These are phyloP conservation scores for Notarius lentiginosus DNA, from an alignment of 2,113 vertebrate genomes.

Conservation along the genomic window DNA sequence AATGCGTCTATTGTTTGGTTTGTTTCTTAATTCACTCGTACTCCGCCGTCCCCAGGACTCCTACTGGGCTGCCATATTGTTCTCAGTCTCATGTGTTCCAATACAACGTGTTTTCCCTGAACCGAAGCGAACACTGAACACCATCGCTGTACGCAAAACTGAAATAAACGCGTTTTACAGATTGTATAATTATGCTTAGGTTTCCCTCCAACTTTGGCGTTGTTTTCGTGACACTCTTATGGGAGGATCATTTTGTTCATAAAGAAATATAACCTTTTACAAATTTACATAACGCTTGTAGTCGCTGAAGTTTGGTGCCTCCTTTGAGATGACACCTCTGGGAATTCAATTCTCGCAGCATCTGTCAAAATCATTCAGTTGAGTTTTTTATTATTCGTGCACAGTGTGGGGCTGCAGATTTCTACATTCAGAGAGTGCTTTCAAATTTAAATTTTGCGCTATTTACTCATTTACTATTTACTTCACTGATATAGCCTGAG, in stretches of 20 bases:
- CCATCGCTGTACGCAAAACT: not conserved
- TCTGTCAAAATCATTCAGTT: conserved; percentile 51
- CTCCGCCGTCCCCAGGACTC: conserved; percentile 10
- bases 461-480: conserved; percentile 31
- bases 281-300: conserved; percentile 47
- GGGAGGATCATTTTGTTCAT: conserved; percentile 17
- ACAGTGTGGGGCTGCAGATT: conserved; percentile 26
- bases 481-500: conserved; percentile 50
- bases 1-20: conserved; percentile 28
- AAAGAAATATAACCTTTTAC: conserved; percentile 47
- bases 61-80: conserved; percentile 39
- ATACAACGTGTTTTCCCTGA: conserved; percentile 20
- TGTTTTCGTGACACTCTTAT: not conserved
- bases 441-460: conserved; percentile 27
- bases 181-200: not conserved
- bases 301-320: conserved; percentile 41
- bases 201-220: not conserved
- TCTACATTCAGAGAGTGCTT: conserved; percentile 24
- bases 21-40: conserved; percentile 27
- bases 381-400: conserved; percentile 35
- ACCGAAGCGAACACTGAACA: not conserved
- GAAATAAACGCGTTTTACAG: not conserved
- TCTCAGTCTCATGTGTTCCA: conserved; percentile 1
- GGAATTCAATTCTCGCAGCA: conserved; percentile 46
- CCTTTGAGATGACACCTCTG: conserved; percentile 44